Evolutionary conservation across 1,140 invertebrate species (phyloP), one percentile per base, ranked within the genome.

Genomic region (Cylas formicarius): DNA sequence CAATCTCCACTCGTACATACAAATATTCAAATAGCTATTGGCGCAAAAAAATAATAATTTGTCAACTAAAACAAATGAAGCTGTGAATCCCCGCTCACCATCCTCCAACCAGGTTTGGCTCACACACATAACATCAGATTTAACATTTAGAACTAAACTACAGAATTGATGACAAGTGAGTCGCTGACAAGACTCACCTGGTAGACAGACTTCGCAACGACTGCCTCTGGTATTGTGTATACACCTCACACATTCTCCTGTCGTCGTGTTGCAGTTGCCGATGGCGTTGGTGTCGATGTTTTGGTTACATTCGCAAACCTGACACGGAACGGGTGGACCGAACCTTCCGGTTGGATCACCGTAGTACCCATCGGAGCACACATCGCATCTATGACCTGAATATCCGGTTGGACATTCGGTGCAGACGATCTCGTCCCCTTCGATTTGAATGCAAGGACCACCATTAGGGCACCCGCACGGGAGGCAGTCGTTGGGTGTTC

Each of bases 211-310:
- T 49, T 97, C 92, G 65, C 95, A 90, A 52, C 81, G 76, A 9
- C 72, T 63, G 3, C 96, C 96, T 20, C 81, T 90, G 3, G 94
- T 97, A 57, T 96, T 96, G 63, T 97, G 89, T 44, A 97, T 93
- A 66, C 96, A 99, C 61, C 97, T 97, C 0, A 94, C 66, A 74
- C 96, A 99, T 64, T 95, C 84, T 28, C 95, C 95, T 18, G 86
- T 92, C 6, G 84, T 86, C 26, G 89, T 74, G 61, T 96, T 88
- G 60, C 92, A 96, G 65, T 94, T 96, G 28, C 89, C 86, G 11
- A 96, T 88, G 3, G 86, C 88, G 65, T 94, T 97, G 0, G 83
- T 75, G 65, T 98, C 96, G 22, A 98, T 90, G 59, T 99, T 98
- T 19, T 81, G 81, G 62, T 94, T 98, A 60, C 95, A 98, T 37